Conservation (phyloP, 2,797 vertebrate species). For the Amniataba percoides region DNA sequence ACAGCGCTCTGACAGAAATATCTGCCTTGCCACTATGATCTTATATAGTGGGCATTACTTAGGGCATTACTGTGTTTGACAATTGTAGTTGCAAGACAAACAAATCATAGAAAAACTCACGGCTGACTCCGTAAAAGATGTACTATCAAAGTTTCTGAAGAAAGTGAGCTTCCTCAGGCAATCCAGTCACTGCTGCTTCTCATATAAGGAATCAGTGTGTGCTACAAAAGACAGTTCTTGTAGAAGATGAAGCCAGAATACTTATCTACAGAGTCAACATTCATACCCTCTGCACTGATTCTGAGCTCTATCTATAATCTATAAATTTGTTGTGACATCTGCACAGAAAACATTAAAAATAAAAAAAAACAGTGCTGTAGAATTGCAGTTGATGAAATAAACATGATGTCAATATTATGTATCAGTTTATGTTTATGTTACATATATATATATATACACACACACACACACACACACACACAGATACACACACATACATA, state of each 20-base stretch:
- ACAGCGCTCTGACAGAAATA: constrained; percentile 3
- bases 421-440: no score
- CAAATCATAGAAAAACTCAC: background rate
- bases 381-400: background rate
- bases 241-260: background rate
- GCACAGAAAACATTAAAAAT: background rate
- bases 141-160: constrained; percentile 9
- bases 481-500: no score
- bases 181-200: background rate
- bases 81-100: constrained; percentile 8
- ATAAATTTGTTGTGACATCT: background rate
- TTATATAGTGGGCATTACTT: background rate
- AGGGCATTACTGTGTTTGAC: background rate
- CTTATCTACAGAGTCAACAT: background rate
- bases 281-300: background rate
- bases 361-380: background rate
- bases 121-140: background rate
- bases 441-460: no score
- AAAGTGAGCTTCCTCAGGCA: background rate
- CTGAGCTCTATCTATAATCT: no score
- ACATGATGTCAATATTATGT: background rate
- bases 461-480: no score
- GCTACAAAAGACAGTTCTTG: constrained; percentile 1
- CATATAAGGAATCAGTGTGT: background rate
- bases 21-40: background rate